Base-by-base conservation (phyloP, 1,140 invertebrate genomes). In the Triops longicaudatus region DNA sequence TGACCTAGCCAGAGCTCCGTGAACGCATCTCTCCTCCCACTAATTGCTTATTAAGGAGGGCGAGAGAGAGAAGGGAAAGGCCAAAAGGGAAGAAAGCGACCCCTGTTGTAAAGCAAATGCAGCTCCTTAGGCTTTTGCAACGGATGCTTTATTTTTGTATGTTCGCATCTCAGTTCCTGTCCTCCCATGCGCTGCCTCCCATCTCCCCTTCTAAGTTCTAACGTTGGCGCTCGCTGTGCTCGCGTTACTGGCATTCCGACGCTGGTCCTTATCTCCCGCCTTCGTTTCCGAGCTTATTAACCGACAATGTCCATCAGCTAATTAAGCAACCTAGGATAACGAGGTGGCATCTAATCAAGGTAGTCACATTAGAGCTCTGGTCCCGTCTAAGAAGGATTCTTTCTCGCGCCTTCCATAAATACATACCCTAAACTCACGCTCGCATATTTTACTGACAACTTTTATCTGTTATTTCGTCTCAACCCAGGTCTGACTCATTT, bases 11-110 rank as follows among this genome's bases (percentile, higher is more conserved):
- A 63, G 50, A 63, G 50, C 50, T 63, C 50, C 50, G 50, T 63
- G 50, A n/a, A 63, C 50, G 50, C 50, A 63, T 63, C 50, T 63
- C 50, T 63, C 50, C 50, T 63, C 50, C 50, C 50, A 63, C 50
- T 63, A 63, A 63, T 63, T 63, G 50, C 50, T 63, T 14, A 63
- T 63, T 63, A 63, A 63, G 14, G 50, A 14, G 50, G 50, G 3
- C 3, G 17, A 63, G 22, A 63, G 43, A 17, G 22, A 63, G 50
- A 63, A 63, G 31, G 31, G 7, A 37, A 37, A 37, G 31, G 31
- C 31, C 31, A 2, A 2, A 63, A 63, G 17, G 17, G 50, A 63
- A 63, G n/a, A 63, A 63, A 63, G 17, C 5, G 17, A 17, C n/a
- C 50, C 14, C 10, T 5, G 17, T 17, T 63, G 50, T 14, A 63